Evolutionary conservation across 2,888 invertebrate species (phyloP).

Genomic region (Melinaea marsaeus): DNA sequence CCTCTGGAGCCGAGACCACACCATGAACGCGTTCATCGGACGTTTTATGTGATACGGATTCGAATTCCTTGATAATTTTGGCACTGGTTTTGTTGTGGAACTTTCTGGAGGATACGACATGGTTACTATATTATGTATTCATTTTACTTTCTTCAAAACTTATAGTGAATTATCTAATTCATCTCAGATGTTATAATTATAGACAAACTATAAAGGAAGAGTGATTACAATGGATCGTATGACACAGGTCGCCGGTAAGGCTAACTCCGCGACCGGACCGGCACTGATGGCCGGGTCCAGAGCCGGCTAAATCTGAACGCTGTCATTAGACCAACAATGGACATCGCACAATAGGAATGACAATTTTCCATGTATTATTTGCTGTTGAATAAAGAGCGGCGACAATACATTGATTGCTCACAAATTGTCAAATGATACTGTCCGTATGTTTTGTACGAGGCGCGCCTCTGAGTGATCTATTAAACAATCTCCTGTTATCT

Average conservation of each 20-base stretch:
- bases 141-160: not conserved
- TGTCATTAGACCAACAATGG: constrained; percentile 74
- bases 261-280: constrained; percentile 48
- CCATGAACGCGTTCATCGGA: constrained; percentile 99
- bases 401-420: constrained; percentile 77
- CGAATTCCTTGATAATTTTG: constrained; percentile 75
- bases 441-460: constrained; percentile 68
- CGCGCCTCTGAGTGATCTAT: constrained; percentile 65
- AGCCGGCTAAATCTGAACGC: constrained; percentile 64
- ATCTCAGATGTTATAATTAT: not conserved
- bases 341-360: constrained; percentile 67
- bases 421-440: constrained; percentile 78
- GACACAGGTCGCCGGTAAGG: constrained; percentile 32
- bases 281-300: constrained; percentile 64
- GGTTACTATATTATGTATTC: constrained; percentile 18
- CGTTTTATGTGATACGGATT: constrained; percentile 89
- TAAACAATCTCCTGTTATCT: constrained; percentile 45
- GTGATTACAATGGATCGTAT: not conserved
- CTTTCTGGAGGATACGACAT: constrained; percentile 61
- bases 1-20: constrained; percentile 94
- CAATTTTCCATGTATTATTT: constrained; percentile 77
- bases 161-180: no score
- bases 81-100: constrained; percentile 45
- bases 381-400: constrained; percentile 76
- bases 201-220: not conserved